phyloP scores from a whole-genome alignment of 37 sponge, comb jelly and placozoan species.

The Lycopodina hypogea region DNA sequence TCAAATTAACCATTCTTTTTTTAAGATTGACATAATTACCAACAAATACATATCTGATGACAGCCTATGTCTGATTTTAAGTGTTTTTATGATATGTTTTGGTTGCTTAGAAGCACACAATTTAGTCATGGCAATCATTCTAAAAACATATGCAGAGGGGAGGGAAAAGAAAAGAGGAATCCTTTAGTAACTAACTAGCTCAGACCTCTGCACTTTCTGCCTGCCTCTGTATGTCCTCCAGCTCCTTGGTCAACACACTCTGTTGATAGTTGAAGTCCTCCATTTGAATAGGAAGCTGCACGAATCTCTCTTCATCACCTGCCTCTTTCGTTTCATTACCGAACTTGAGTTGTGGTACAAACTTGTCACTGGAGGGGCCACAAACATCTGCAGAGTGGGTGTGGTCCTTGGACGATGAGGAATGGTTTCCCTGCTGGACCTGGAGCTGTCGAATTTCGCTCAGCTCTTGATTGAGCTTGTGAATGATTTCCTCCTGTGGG shows the following conservation, averaged over 20 bases:
- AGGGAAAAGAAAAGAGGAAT: too few species aligned
- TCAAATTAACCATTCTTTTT: too few species aligned
- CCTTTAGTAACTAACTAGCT: too few species aligned
- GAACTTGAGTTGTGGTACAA: conserved; percentile 22
- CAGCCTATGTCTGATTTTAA: too few species aligned
- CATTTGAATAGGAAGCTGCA: conserved; percentile 28
- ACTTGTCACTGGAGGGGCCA: background rate
- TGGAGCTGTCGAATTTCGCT: background rate
- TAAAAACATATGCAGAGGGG: too few species aligned
- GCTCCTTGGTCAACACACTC: conserved; percentile 7
- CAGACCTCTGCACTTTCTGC: conserved; percentile 30
- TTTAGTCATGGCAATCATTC: too few species aligned
- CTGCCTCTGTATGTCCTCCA: background rate
- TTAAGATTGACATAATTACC: too few species aligned
- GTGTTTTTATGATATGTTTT: too few species aligned
- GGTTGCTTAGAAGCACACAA: too few species aligned
- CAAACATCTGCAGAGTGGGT: background rate
- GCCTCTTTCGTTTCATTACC: too few species aligned
- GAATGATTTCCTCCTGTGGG: background rate
- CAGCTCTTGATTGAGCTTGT: conserved; percentile 10
- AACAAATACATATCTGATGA: too few species aligned
- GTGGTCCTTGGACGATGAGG: background rate
- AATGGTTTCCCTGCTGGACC: background rate
- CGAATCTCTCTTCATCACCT: conserved; percentile 22
- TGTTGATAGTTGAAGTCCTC: conserved; percentile 37